Conservation (phyloP, 2,888 invertebrate species). For the Oligia latruncula region DNA sequence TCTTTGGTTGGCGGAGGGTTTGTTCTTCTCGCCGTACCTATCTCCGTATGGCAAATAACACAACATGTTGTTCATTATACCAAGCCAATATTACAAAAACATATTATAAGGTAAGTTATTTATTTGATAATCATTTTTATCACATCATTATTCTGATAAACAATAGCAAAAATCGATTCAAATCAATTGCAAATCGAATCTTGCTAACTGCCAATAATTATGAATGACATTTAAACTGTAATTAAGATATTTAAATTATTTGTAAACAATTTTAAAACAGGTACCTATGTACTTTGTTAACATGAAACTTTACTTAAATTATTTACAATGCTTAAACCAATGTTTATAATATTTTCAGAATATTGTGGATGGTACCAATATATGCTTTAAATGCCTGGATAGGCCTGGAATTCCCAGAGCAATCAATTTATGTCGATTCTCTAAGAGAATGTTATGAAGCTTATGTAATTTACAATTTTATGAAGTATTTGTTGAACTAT, state of each 20-base stretch:
- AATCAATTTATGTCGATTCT: slow-evolving; percentile 98
- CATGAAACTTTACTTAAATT: not conserved
- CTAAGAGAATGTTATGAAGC: slow-evolving; percentile 99
- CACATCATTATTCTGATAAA: not conserved
- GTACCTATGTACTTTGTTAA: not conserved
- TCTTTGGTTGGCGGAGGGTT: slow-evolving; percentile 97
- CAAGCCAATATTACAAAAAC: slow-evolving; percentile 97
- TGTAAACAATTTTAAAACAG: slow-evolving; percentile 4
- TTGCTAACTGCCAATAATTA: not conserved
- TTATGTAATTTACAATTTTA: slow-evolving; percentile 99
- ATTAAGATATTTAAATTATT: not conserved
- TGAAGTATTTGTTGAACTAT: slow-evolving; percentile 98
- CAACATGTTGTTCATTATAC: slow-evolving; percentile 98
- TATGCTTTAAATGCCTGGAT: slow-evolving; percentile 98
- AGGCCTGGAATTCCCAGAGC: slow-evolving; percentile 95
- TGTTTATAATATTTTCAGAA: slow-evolving; percentile 86
- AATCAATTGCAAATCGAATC: not conserved
- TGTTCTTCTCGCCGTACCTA: slow-evolving; percentile 96
- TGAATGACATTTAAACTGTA: slow-evolving; percentile 10
- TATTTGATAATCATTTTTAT: not conserved
- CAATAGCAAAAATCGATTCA: not conserved
- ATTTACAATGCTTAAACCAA: not conserved
- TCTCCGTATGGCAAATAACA: slow-evolving; percentile 98
- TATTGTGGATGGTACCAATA: slow-evolving; percentile 99
- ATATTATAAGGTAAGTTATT: slow-evolving; percentile 94